Evolutionary conservation across 2,888 invertebrate species (phyloP), one percentile per base, ranked within the genome.

Genomic region (Microdon myrmicae): DNA sequence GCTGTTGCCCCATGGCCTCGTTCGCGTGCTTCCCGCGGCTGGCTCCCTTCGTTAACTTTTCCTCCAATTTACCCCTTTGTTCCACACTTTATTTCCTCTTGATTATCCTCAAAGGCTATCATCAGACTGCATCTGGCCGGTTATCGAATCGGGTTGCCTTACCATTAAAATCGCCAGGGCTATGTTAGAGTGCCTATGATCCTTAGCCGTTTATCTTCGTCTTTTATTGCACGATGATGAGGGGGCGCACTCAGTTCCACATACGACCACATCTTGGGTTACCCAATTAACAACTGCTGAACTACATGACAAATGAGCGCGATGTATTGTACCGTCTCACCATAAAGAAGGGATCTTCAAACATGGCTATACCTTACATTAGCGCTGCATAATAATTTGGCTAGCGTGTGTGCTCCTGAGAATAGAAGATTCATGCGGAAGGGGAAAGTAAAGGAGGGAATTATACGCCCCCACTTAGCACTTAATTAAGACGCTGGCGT

Each of bases 371-470:
- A n/a, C 48, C 34, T 23, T 29, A 16, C 29, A 38, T 38, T 44
- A 38, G 32, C 58, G 38, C 44, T 44, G 44, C 37, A 58, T 58
- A 49, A 43, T 58, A 58, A 58, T 58, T 49, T 32, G 19, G 23
- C 43, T 44, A 20, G 41, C 35, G 35, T 20, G 29, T 29, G 41
- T 39, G 29, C 39, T 41, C 34, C 28, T 9, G 35, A 19, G 8
- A 23, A n/a, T 31, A 20, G 10, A 17, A 32, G 16, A 16, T n/a
- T n/a, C n/a, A n/a, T n/a, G n/a, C n/a, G n/a, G n/a, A n/a, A n/a
- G n/a, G n/a, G n/a, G n/a, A n/a, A 20, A 23, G 39, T 19, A 32
- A 20, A 28, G 22, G 26, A 29, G 29, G 28, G 23, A 23, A 44
- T 23, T 16, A 38, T 22, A 43, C 23, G 6, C 22, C 34, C 37